Percentiles rank a stretch among this genome's conserved stretches.
phyloP scores from a whole-genome alignment of 53 echinoderm and acorn worm species.

The Holothuria leucospilota region DNA sequence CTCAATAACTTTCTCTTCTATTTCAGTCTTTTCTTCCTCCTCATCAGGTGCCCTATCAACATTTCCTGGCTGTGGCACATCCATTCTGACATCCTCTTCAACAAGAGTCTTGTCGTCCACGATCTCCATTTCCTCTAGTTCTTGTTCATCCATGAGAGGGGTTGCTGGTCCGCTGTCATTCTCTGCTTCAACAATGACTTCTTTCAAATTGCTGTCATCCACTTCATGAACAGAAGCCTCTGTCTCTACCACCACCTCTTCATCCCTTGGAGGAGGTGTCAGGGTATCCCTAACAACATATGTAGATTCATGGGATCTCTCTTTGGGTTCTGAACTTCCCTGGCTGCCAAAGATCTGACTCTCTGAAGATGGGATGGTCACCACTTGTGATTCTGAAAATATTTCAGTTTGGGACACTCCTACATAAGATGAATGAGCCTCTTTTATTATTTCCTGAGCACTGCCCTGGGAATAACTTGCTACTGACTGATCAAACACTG shows the following conservation, averaged over 20 bases:
- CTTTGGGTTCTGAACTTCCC: background rate
- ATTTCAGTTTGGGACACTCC: too few species aligned
- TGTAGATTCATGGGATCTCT: background rate
- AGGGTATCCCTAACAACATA: background rate
- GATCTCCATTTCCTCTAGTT: background rate
- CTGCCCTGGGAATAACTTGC: too few species aligned
- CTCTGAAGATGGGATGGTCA: too few species aligned
- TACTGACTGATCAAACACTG: too few species aligned
- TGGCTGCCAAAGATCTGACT: background rate
- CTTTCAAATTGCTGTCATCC: background rate
- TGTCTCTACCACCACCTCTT: background rate
- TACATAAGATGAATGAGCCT: too few species aligned
- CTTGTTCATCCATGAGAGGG: constrained; percentile 38
- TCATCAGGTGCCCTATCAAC: too few species aligned
- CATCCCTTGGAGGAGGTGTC: background rate
- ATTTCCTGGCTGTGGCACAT: too few species aligned
- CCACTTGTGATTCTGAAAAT: background rate
- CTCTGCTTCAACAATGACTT: background rate
- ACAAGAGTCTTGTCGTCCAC: background rate
- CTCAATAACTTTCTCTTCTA: too few species aligned
- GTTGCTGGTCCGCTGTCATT: constrained; percentile 32
- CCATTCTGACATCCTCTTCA: too few species aligned
- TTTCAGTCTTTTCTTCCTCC: too few species aligned
- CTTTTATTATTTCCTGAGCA: too few species aligned
- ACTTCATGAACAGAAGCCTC: background rate